Conservation (phyloP, 1,140 invertebrate species). For the Holotrichia oblita region DNA sequence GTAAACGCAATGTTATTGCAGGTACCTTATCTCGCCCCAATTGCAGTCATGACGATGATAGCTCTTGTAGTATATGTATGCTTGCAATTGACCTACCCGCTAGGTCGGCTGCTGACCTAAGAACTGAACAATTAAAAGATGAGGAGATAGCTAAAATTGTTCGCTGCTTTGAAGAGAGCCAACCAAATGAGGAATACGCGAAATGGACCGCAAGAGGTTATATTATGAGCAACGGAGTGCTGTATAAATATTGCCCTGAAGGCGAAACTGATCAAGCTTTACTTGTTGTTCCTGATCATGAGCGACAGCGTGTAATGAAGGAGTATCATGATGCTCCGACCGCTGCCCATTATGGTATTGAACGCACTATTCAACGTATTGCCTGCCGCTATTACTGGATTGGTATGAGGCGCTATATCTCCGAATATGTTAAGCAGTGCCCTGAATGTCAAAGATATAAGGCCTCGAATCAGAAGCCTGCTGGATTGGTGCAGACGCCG, state of each 20-base stretch:
- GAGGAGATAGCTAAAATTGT: not conserved
- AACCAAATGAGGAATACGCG: too few relatives aligned
- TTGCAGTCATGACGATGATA: not conserved
- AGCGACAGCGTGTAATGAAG: too few relatives aligned
- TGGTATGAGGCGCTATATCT: too few relatives aligned
- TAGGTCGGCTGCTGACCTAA: not conserved
- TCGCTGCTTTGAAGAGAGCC: not conserved
- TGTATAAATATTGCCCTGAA: not conserved
- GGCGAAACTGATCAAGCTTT: too few relatives aligned
- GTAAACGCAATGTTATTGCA: slow-evolving; percentile 1
- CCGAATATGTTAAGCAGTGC: too few relatives aligned
- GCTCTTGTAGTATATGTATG: not conserved
- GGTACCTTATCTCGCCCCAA: slow-evolving; percentile 9
- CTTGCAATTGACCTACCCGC: not conserved
- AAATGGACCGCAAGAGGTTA: not conserved
- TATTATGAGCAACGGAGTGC: not conserved
- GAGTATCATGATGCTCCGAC: too few relatives aligned
- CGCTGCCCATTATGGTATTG: too few relatives aligned
- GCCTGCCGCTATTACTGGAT: too few relatives aligned
- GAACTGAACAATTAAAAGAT: not conserved
- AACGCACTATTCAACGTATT: too few relatives aligned
- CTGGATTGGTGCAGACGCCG: not conserved
- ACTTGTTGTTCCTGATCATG: too few relatives aligned
- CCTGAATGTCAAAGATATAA: too few relatives aligned
- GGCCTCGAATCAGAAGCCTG: too few relatives aligned